These are phyloP conservation scores for Pentalonia nigronervosa DNA, from an alignment of 1,140 invertebrate genomes.

Conservation along the genomic window DNA sequence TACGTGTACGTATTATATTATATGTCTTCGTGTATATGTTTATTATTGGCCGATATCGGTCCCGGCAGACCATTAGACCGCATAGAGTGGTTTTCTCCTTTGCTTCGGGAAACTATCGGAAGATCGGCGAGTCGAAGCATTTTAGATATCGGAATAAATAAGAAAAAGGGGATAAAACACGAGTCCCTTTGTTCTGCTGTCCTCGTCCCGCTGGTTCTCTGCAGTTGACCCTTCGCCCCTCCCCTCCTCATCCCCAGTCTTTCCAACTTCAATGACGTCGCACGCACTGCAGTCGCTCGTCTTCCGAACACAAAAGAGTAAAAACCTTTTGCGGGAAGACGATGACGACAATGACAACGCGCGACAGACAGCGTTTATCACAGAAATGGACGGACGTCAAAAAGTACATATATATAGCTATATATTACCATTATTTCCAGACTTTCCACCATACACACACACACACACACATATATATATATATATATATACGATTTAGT, in stretches of 20 bases:
- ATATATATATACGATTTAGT: too few relatives aligned
- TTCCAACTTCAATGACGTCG: not conserved
- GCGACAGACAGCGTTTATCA: slow-evolving; percentile 32
- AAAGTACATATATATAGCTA: not conserved
- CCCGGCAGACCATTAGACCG: slow-evolving; percentile 43
- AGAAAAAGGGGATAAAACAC: slow-evolving; percentile 9
- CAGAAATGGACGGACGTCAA: slow-evolving; percentile 3
- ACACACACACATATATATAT: too few relatives aligned
- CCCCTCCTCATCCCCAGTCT: too few relatives aligned
- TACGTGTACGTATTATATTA: not conserved
- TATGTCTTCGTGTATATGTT: not conserved
- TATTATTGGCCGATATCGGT: slow-evolving; percentile 36
- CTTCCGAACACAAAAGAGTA: slow-evolving; percentile 18
- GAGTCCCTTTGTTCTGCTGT: not conserved
- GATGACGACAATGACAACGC: too few relatives aligned
- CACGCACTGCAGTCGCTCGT: not conserved
- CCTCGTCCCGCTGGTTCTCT: not conserved
- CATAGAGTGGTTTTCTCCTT: slow-evolving; percentile 15
- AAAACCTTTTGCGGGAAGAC: slow-evolving; percentile 11
- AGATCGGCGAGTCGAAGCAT: slow-evolving; percentile 15
- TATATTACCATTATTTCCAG: not conserved
- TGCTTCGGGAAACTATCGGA: not conserved
- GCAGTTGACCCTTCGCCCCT: not conserved
- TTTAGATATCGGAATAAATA: slow-evolving; percentile 44
- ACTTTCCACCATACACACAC: not conserved